These are phyloP conservation scores for Chloroclysta siterata DNA, from an alignment of 2,888 invertebrate species.

Conservation along the genomic window DNA sequence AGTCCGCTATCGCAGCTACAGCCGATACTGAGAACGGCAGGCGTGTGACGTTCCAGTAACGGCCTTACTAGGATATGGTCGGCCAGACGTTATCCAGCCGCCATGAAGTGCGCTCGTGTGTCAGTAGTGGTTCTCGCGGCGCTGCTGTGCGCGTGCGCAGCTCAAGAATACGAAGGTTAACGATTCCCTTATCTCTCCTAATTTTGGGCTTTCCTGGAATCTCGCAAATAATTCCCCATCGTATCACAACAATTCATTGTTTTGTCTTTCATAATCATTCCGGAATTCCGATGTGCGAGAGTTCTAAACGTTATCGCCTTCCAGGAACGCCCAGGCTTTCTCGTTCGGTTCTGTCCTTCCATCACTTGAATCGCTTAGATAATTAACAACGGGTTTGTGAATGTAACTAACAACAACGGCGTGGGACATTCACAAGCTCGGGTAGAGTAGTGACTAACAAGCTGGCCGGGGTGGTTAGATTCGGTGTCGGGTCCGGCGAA, in stretches of 20 bases:
- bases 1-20: slow-evolving; percentile 3
- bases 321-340: slow-evolving; percentile 49
- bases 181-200: slow-evolving; percentile 46
- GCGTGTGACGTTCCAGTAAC: slow-evolving; percentile 9
- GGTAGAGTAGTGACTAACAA: slow-evolving; percentile 50
- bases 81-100: slow-evolving; percentile 29
- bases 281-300: slow-evolving; percentile 4
- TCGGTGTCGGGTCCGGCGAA: slow-evolving; percentile 84
- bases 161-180: slow-evolving; percentile 56
- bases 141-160: slow-evolving; percentile 56
- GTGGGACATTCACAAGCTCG: slow-evolving; percentile 52
- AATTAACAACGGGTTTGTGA: slow-evolving; percentile 63
- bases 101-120: slow-evolving; percentile 53
- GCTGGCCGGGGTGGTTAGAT: slow-evolving; percentile 76
- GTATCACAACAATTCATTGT: background rate
- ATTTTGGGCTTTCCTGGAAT: slow-evolving; percentile 53
- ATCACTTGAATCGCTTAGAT: slow-evolving; percentile 50
- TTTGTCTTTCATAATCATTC: slow-evolving; percentile 7
- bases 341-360: slow-evolving; percentile 50
- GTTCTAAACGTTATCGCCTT: slow-evolving; percentile 21
- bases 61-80: background rate
- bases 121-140: slow-evolving; percentile 55
- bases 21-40: slow-evolving; percentile 3
- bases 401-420: slow-evolving; percentile 46
- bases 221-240: slow-evolving; percentile 6